Evolutionary conservation across 37 sponge, comb jelly and placozoan genomes (phyloP).

Genomic region (Hexactinellida sp.): DNA sequence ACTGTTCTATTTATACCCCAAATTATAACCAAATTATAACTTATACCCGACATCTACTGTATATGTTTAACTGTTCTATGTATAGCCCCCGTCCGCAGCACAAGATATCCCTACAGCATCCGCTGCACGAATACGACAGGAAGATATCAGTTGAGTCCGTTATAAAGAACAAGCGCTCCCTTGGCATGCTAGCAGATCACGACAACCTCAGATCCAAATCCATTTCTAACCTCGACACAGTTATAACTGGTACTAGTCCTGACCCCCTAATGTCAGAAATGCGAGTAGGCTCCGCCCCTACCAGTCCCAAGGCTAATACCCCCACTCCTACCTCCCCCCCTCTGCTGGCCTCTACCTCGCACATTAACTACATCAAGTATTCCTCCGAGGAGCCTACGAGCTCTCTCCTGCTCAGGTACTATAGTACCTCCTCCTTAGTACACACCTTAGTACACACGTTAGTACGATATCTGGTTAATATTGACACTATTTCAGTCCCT

Average conservation of each 20-base stretch:
- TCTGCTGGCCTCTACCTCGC: neutral
- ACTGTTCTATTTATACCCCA: too few relatives aligned
- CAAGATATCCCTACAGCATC: neutral
- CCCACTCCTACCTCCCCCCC: neutral
- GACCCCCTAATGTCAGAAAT: neutral
- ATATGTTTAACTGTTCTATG: too few relatives aligned
- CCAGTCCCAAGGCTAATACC: neutral
- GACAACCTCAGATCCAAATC: constrained; percentile 1
- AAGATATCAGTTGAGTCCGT: neutral
- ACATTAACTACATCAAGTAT: neutral
- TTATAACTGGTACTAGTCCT: neutral
- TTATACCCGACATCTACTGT: too few relatives aligned
- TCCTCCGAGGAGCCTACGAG: neutral
- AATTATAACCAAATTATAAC: too few relatives aligned
- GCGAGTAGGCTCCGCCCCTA: neutral
- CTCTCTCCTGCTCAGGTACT: neutral
- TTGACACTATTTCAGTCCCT: too few relatives aligned
- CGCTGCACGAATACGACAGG: neutral
- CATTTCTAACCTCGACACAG: neutral
- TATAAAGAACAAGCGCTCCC: neutral
- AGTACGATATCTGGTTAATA: too few relatives aligned
- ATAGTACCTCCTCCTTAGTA: neutral
- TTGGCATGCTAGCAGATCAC: neutral
- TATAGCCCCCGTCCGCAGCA: neutral
- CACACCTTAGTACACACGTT: too few relatives aligned